These are phyloP conservation scores for Grammatotria lemairii DNA, from an alignment of 2,113 vertebrate species.

Conservation along the genomic window DNA sequence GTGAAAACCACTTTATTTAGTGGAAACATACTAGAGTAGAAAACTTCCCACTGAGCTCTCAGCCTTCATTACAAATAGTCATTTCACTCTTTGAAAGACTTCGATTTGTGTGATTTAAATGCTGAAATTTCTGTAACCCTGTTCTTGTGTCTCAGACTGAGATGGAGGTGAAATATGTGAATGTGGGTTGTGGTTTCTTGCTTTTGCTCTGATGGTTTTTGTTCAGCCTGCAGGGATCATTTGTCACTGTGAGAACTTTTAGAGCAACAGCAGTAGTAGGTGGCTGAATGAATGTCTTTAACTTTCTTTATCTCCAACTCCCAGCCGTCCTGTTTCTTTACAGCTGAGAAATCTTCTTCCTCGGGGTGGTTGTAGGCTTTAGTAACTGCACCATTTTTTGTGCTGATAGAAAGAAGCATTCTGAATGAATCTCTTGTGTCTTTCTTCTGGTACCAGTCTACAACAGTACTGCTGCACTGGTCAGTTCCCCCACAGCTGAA, in stretches of 20 bases:
- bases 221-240: not conserved
- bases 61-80: too few species aligned
- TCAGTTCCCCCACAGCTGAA: not conserved
- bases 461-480: not conserved
- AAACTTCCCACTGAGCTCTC: too few species aligned
- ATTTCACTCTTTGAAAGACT: too few species aligned
- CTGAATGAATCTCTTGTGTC: not conserved
- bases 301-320: not conserved
- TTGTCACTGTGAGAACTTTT: not conserved
- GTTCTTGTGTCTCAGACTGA: too few species aligned
- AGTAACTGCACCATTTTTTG: not conserved
- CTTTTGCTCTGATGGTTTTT: not conserved
- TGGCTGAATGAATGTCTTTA: not conserved
- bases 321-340: not conserved
- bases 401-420: not conserved
- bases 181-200: not conserved
- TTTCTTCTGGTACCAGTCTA: not conserved
- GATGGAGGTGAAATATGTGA: too few species aligned
- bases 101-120: too few species aligned
- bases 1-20: too few species aligned
- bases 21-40: too few species aligned
- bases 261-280: not conserved
- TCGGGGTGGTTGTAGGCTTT: not conserved
- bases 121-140: not conserved
- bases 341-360: not conserved